phyloP scores from a whole-genome alignment of 2,797 vertebrate species.

The Acipenser oxyrinchus region DNA sequence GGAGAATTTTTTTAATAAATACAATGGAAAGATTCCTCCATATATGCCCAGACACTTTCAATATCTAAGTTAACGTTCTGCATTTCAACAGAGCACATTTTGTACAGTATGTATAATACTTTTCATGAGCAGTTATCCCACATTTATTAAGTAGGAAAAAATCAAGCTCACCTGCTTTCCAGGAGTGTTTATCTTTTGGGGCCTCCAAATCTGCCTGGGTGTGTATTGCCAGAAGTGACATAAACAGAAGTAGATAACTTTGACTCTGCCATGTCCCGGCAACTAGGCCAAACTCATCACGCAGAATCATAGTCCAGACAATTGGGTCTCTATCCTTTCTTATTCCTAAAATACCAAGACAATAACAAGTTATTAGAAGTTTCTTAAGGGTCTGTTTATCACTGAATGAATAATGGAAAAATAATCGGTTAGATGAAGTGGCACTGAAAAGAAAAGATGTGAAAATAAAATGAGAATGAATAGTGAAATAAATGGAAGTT shows the following conservation, averaged over 20 bases:
- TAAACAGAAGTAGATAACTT: constrained; percentile 56
- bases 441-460: too few relatives aligned
- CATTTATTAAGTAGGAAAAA: background rate
- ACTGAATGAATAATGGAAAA: too few relatives aligned
- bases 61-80: too few relatives aligned
- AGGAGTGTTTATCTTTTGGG: constrained; percentile 68
- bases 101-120: constrained; percentile 14
- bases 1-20: too few relatives aligned
- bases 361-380: background rate
- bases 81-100: too few relatives aligned
- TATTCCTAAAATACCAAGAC: constrained; percentile 61
- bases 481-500: too few relatives aligned
- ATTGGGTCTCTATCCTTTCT: constrained; percentile 58
- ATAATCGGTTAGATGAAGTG: too few relatives aligned
- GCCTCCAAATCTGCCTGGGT: constrained; percentile 63
- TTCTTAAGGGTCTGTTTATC: too few relatives aligned
- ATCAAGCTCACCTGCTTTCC: constrained; percentile 82
- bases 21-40: too few relatives aligned
- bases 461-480: too few relatives aligned
- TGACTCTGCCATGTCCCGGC: constrained; percentile 61
- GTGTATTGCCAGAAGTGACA: constrained; percentile 63
- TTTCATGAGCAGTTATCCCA: too few relatives aligned
- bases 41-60: too few relatives aligned
- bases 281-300: constrained; percentile 64
- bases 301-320: constrained; percentile 86